Evolutionary conservation across 2,888 invertebrate species (phyloP).

Genomic region (Chrysolina haemoptera): DNA sequence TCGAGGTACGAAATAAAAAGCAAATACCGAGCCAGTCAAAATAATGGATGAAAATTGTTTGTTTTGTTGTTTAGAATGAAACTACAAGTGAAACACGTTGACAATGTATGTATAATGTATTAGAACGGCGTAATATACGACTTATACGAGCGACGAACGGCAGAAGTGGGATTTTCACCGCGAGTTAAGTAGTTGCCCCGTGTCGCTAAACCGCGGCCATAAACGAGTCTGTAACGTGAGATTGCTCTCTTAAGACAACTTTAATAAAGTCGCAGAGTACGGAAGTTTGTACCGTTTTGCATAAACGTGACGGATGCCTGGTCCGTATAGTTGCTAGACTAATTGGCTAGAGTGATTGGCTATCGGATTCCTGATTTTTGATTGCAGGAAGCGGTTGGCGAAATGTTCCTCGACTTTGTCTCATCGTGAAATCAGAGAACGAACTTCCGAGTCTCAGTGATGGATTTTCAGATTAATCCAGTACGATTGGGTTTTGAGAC

Average conservation of each 20-base stretch:
- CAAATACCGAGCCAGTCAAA: constrained; percentile 47
- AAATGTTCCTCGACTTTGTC: too few species aligned
- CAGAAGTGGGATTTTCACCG: constrained; percentile 29
- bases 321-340: constrained; percentile 19
- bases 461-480: too few species aligned
- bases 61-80: constrained; percentile 46
- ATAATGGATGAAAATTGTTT: constrained; percentile 51
- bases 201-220: constrained; percentile 24
- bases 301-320: constrained; percentile 27
- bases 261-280: constrained; percentile 46
- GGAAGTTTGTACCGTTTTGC: constrained; percentile 8
- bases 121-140: constrained; percentile 39
- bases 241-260: constrained; percentile 39
- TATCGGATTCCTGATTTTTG: constrained; percentile 6
- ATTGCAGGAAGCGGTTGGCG: neutral
- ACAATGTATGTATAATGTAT: constrained; percentile 50
- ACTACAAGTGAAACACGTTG: constrained; percentile 43
- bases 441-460: too few species aligned
- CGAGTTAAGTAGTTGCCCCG: constrained; percentile 21
- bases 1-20: constrained; percentile 36
- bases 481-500: too few species aligned
- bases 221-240: constrained; percentile 44
- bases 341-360: constrained; percentile 15
- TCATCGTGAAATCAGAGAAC: too few species aligned
- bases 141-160: constrained; percentile 29